Evolutionary conservation across 1,140 invertebrate genomes (phyloP).

Genomic region (Drosophila cardini): DNA sequence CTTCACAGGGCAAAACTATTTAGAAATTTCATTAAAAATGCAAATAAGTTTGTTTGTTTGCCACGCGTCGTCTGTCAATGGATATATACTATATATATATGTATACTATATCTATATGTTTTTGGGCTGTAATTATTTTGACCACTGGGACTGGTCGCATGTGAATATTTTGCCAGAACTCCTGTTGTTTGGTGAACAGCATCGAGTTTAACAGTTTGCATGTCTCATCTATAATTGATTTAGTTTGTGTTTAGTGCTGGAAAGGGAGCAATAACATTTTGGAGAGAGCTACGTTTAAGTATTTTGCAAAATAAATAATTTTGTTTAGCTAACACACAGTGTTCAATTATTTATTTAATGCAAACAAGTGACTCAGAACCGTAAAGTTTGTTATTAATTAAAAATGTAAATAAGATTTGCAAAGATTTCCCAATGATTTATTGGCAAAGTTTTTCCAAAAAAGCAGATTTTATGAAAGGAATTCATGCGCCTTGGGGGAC

Average conservation of each 20-base stretch:
- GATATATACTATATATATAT: not conserved
- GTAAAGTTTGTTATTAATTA: constrained; percentile 30
- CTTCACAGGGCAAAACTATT: constrained; percentile 57
- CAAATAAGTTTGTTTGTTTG: constrained; percentile 81
- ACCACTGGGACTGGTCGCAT: constrained; percentile 68
- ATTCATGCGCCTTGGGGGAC: constrained; percentile 41
- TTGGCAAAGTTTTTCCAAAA: constrained; percentile 46
- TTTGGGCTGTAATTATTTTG: constrained; percentile 67
- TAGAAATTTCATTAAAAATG: constrained; percentile 81
- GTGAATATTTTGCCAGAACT: constrained; percentile 65
- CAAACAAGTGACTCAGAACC: constrained; percentile 9
- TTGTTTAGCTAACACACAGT: constrained; percentile 28
- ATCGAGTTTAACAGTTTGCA: constrained; percentile 52
- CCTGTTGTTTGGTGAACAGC: constrained; percentile 44
- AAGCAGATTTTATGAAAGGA: constrained; percentile 22
- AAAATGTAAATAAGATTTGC: constrained; percentile 48
- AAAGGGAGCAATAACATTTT: not conserved
- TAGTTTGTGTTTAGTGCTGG: constrained; percentile 30
- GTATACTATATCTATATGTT: constrained; percentile 8
- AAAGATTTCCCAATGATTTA: constrained; percentile 51
- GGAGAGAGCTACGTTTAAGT: constrained; percentile 38
- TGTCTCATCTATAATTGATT: constrained; percentile 77
- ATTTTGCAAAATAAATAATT: constrained; percentile 37
- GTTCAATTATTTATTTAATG: constrained; percentile 62
- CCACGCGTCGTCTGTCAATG: constrained; percentile 36